phyloP scores from a whole-genome alignment of 2,113 vertebrate genomes.

The Phoxinus phoxinus region DNA sequence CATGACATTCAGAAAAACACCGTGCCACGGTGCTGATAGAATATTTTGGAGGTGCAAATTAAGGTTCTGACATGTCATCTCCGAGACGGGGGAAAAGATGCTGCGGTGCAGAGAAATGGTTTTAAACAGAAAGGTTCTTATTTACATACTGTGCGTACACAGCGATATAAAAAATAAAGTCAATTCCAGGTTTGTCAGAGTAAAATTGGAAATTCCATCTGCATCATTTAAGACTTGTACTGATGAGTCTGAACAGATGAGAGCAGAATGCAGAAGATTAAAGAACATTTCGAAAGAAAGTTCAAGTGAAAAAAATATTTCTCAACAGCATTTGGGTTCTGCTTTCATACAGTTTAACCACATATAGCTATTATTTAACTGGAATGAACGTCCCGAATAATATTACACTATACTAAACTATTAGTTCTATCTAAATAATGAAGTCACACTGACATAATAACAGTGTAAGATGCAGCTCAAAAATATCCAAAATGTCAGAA shows the following conservation, averaged over 20 bases:
- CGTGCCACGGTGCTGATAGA: conserved; percentile 21
- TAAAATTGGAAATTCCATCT: conserved; percentile 39
- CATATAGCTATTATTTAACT: background rate
- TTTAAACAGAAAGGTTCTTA: conserved; percentile 41
- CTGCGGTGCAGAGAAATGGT: conserved; percentile 6
- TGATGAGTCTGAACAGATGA: conserved; percentile 16
- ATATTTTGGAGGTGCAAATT: conserved; percentile 59
- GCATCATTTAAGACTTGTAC: conserved; percentile 18
- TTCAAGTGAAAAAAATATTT: background rate
- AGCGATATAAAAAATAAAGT: conserved; percentile 28
- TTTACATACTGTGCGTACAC: conserved; percentile 41
- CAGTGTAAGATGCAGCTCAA: background rate
- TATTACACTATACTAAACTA: background rate
- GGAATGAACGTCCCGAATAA: background rate
- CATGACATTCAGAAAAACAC: conserved; percentile 29
- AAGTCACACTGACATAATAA: background rate
- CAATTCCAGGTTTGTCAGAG: conserved; percentile 40
- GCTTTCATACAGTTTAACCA: background rate
- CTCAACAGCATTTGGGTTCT: background rate
- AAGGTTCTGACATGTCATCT: conserved; percentile 52
- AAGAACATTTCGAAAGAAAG: background rate
- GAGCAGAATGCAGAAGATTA: background rate
- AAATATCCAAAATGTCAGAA: conserved; percentile 10
- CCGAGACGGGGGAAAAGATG: conserved; percentile 19
- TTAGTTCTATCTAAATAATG: background rate